Conservation (phyloP, 1,140 invertebrate species). For the Drosophila tropicalis region DNA sequence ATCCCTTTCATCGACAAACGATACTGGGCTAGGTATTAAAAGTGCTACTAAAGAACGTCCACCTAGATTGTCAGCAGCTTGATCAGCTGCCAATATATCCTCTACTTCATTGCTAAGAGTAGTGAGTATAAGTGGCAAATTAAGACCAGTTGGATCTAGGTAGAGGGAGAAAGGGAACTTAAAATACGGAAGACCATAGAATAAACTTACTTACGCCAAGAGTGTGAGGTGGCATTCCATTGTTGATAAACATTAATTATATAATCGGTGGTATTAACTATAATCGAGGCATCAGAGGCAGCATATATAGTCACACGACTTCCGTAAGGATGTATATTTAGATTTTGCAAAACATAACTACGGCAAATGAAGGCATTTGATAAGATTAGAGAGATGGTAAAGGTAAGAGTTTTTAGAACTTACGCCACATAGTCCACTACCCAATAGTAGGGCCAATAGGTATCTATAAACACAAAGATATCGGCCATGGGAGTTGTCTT, state of each 20-base stretch:
- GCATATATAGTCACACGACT: conserved; percentile 88
- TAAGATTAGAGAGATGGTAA: background rate
- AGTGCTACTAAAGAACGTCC: conserved; percentile 85
- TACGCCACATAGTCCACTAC: conserved; percentile 86
- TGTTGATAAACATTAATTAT: conserved; percentile 84
- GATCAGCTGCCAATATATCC: conserved; percentile 83
- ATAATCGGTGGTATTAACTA: conserved; percentile 86
- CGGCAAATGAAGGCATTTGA: background rate
- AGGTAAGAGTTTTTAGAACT: conserved; percentile 51
- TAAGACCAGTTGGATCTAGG: conserved; percentile 83
- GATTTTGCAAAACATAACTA: conserved; percentile 86
- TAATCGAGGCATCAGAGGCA: conserved; percentile 85
- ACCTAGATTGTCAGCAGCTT: conserved; percentile 73
- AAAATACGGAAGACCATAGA: background rate
- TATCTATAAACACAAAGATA: conserved; percentile 87
- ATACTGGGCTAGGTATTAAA: conserved; percentile 82
- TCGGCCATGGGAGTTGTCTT: conserved; percentile 84
- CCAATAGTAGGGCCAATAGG: conserved; percentile 85
- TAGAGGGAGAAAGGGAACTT: background rate
- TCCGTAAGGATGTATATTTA: conserved; percentile 87
- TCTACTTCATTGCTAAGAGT: conserved; percentile 75
- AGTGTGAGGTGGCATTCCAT: conserved; percentile 85
- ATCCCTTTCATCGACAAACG: conserved; percentile 81
- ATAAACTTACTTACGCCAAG: conserved; percentile 83
- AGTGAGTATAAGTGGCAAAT: conserved; percentile 84